Evolutionary conservation across 2,113 vertebrate species (phyloP).

Genomic region (Montifringilla adamsi): DNA sequence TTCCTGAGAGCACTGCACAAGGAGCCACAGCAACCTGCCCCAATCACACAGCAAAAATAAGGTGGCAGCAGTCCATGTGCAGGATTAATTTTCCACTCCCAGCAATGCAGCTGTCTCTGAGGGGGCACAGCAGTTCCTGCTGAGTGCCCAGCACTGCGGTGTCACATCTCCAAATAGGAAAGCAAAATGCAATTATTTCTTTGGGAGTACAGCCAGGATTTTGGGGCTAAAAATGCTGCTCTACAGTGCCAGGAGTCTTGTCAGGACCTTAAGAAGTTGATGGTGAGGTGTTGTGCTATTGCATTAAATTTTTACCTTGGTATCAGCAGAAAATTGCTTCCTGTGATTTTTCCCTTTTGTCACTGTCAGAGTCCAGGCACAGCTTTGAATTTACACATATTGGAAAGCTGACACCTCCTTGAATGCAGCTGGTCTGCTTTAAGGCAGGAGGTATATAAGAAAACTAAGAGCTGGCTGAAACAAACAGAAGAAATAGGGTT

Average conservation of each 20-base stretch:
- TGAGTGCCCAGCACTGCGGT: background rate
- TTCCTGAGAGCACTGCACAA: background rate
- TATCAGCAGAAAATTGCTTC: slow-evolving; percentile 22
- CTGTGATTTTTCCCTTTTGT: slow-evolving; percentile 14
- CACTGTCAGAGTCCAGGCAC: background rate
- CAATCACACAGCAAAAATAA: background rate
- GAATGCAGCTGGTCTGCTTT: background rate
- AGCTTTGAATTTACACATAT: background rate
- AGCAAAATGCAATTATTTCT: slow-evolving; percentile 30
- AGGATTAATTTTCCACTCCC: background rate
- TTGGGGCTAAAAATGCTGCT: background rate
- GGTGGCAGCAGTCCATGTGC: background rate
- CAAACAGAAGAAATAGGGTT: slow-evolving; percentile 3
- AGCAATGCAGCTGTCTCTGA: slow-evolving; percentile 14
- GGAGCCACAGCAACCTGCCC: background rate
- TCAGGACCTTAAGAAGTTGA: background rate
- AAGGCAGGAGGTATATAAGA: background rate
- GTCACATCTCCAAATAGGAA: background rate
- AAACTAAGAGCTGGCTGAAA: background rate
- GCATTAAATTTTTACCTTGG: background rate
- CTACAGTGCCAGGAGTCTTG: background rate
- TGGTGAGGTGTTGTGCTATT: background rate
- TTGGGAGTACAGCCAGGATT: background rate
- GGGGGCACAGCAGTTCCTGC: background rate
- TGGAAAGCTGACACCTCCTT: background rate